phyloP scores from a whole-genome alignment of 1,140 invertebrate species.

The Protaetia brevitarsis region DNA sequence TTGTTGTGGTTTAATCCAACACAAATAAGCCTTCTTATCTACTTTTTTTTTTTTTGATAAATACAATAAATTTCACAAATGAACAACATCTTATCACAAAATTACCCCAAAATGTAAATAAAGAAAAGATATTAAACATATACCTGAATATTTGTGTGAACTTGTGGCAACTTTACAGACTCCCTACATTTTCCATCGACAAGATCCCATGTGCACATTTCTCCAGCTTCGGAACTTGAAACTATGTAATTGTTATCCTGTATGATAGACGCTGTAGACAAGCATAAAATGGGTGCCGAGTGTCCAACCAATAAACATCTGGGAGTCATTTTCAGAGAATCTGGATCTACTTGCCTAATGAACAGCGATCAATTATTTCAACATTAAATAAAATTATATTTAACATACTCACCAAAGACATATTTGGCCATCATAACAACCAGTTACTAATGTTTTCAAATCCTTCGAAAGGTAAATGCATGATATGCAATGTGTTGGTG shows the following conservation, averaged over 20 bases:
- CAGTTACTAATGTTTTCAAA: slow-evolving; percentile 90
- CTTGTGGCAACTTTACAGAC: slow-evolving; percentile 79
- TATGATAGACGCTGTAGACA: slow-evolving; percentile 73
- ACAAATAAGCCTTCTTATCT: background rate
- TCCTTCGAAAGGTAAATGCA: slow-evolving; percentile 89
- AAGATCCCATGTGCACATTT: slow-evolving; percentile 98
- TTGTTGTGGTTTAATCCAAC: slow-evolving; percentile 6
- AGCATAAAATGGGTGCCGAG: slow-evolving; percentile 86
- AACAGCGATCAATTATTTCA: slow-evolving; percentile 14
- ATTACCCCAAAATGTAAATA: slow-evolving; percentile 9
- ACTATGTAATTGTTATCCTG: slow-evolving; percentile 90
- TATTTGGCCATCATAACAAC: slow-evolving; percentile 97
- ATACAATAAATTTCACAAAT: background rate
- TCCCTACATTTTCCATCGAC: slow-evolving; percentile 95
- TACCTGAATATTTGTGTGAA: slow-evolving; percentile 92
- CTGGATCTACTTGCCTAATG: slow-evolving; percentile 72
- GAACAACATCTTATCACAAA: background rate
- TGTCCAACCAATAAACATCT: slow-evolving; percentile 93
- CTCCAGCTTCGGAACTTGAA: slow-evolving; percentile 93
- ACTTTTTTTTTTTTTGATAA: slow-evolving; percentile 5
- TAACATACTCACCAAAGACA: slow-evolving; percentile 77
- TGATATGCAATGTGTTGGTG: slow-evolving; percentile 95
- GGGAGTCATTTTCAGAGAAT: slow-evolving; percentile 87
- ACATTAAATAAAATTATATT: background rate
- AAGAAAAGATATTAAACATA: slow-evolving; percentile 25